These are phyloP conservation scores for Volucella inflata DNA, from an alignment of 2,888 invertebrate species.

Conservation along the genomic window DNA sequence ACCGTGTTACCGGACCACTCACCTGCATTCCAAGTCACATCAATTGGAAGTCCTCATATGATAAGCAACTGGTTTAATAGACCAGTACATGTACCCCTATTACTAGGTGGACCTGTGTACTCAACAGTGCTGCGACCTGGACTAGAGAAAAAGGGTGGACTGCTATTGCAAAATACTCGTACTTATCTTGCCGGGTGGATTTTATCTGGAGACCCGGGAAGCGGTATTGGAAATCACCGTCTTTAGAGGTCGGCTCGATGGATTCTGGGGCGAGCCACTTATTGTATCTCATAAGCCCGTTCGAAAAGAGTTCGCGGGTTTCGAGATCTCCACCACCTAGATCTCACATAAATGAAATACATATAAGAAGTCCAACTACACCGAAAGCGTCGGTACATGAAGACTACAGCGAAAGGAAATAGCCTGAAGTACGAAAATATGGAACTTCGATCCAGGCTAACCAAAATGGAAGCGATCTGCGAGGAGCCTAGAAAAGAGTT, in stretches of 20 bases:
- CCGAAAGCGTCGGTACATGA: too few relatives aligned
- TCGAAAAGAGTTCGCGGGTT: neutral
- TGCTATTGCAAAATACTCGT: slow-evolving; percentile 8
- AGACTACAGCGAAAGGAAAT: too few relatives aligned
- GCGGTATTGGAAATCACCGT: slow-evolving; percentile 12
- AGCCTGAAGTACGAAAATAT: too few relatives aligned
- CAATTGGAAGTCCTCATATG: slow-evolving; percentile 11
- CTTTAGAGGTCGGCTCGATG: neutral
- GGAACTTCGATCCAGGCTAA: too few relatives aligned
- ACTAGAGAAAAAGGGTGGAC: too few relatives aligned
- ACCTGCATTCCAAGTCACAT: slow-evolving; percentile 8
- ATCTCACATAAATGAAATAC: too few relatives aligned
- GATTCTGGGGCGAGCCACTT: neutral
- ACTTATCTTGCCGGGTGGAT: slow-evolving; percentile 9
- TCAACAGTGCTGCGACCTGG: slow-evolving; percentile 15
- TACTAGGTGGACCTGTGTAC: too few relatives aligned
- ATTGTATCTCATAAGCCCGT: neutral
- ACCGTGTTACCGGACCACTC: slow-evolving; percentile 7
- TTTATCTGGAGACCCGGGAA: slow-evolving; percentile 6
- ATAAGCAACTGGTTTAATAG: neutral
- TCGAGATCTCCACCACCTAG: too few relatives aligned
- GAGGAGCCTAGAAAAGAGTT: too few relatives aligned
- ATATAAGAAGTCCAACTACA: too few relatives aligned
- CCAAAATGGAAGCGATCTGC: too few relatives aligned
- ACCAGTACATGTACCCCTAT: slow-evolving; percentile 13